These are phyloP conservation scores for Silurus glanis DNA, from an alignment of 2,113 vertebrate genomes.

Conservation along the genomic window DNA sequence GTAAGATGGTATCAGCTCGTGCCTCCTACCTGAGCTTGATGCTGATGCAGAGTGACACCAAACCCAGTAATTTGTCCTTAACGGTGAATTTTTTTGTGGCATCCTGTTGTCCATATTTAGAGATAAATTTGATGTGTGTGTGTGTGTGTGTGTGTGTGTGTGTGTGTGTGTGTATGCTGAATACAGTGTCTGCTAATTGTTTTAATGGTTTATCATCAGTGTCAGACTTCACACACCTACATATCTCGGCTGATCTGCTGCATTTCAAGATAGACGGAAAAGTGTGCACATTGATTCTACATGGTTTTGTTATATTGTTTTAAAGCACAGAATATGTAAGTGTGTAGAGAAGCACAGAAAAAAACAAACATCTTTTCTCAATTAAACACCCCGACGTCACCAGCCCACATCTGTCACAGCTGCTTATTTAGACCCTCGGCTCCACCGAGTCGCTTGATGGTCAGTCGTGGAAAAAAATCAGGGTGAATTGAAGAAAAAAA, in stretches of 20 bases:
- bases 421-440: slow-evolving; percentile 20
- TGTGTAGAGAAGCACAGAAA: not conserved
- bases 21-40: not conserved
- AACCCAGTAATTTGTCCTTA: too few species aligned
- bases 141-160: not conserved
- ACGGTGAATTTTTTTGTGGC: too few species aligned
- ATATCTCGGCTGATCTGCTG: not conserved
- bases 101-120: not conserved
- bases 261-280: not conserved
- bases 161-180: not conserved
- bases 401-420: slow-evolving; percentile 23
- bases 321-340: not conserved
- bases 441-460: slow-evolving; percentile 12
- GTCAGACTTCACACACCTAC: not conserved
- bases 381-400: slow-evolving; percentile 5
- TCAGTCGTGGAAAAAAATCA: slow-evolving; percentile 35
- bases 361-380: slow-evolving; percentile 14
- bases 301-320: not conserved
- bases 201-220: not conserved
- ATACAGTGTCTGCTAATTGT: not conserved
- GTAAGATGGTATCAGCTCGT: not conserved
- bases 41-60: not conserved
- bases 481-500: slow-evolving; percentile 40
- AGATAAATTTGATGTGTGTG: not conserved
- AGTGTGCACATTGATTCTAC: not conserved